phyloP scores from a whole-genome alignment of 2,888 invertebrate species.

The Cheilosia urbana region DNA sequence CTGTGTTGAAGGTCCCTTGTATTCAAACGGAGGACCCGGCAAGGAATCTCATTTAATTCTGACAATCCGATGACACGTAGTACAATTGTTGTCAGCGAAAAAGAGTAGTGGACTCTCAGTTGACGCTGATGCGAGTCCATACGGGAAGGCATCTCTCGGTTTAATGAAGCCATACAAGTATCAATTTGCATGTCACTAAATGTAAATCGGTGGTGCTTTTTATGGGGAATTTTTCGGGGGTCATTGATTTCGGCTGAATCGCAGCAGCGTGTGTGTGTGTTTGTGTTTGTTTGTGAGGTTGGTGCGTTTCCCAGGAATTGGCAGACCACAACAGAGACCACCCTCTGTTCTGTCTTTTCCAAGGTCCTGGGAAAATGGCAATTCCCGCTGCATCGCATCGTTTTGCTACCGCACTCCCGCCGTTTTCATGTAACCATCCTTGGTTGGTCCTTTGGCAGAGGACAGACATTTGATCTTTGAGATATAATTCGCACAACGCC shows the following conservation, averaged over 20 bases:
- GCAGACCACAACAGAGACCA: no score
- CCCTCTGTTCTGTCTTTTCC: no score
- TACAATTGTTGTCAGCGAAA: slow-evolving; percentile 45
- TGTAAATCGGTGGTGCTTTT: slow-evolving; percentile 13
- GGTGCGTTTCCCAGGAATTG: no score
- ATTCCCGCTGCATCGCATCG: no score
- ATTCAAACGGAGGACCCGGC: slow-evolving; percentile 44
- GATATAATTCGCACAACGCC: no score
- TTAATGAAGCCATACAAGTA: slow-evolving; percentile 72
- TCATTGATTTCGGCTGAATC: slow-evolving; percentile 34
- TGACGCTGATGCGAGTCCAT: slow-evolving; percentile 54
- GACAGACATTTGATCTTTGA: no score
- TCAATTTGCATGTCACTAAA: slow-evolving; percentile 69
- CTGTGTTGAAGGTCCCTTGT: slow-evolving; percentile 16
- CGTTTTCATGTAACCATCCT: no score
- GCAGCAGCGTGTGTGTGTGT: not conserved
- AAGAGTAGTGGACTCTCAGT: not conserved
- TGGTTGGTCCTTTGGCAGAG: no score
- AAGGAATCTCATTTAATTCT: slow-evolving; percentile 64
- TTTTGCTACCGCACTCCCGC: no score
- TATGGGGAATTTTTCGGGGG: slow-evolving; percentile 6
- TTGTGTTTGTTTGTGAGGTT: not conserved
- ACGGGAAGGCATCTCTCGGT: slow-evolving; percentile 55
- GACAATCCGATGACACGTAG: slow-evolving; percentile 70
- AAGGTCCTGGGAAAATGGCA: no score